A percentile compares a stretch with the other conserved stretches of the same genome.
phyloP scores from a whole-genome alignment of 2,113 vertebrate genomes.

The Chloropsis hardwickii region DNA sequence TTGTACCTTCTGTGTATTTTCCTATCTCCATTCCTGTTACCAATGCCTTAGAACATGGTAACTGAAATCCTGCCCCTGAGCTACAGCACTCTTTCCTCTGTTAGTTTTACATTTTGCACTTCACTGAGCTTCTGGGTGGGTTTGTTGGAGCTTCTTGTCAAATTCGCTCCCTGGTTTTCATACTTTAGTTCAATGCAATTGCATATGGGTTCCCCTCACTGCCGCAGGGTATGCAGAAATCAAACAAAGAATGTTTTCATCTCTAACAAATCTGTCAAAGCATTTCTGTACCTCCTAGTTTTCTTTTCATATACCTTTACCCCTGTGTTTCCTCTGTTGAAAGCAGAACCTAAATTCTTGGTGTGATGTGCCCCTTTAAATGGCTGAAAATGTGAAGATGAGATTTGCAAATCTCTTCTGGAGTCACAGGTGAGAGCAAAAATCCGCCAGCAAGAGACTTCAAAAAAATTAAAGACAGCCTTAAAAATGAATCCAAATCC shows the following conservation, averaged over 20 bases:
- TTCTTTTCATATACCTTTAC: constrained; percentile 1
- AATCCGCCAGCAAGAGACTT: background rate
- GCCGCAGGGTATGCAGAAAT: background rate
- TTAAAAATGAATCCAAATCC: constrained; percentile 68
- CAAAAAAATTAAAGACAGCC: constrained; percentile 51
- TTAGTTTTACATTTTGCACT: constrained; percentile 8
- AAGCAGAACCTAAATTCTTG: background rate
- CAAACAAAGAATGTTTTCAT: constrained; percentile 24
- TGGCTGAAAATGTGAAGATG: background rate
- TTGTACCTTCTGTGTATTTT: background rate
- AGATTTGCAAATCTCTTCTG: constrained; percentile 26
- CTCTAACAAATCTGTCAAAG: background rate
- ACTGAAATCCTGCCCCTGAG: background rate
- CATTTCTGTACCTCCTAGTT: background rate
- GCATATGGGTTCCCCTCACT: background rate
- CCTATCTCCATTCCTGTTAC: background rate
- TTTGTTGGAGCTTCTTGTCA: constrained; percentile 23
- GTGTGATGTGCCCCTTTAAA: background rate
- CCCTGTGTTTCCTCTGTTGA: background rate
- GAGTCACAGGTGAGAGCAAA: constrained; percentile 11
- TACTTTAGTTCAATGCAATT: background rate
- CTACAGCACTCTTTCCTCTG: background rate
- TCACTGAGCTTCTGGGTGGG: background rate
- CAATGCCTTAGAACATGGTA: background rate
- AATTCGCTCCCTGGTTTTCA: background rate